Evolutionary conservation across 2,888 invertebrate genomes (phyloP).

Genomic region (Meghimatium bilineatum): DNA sequence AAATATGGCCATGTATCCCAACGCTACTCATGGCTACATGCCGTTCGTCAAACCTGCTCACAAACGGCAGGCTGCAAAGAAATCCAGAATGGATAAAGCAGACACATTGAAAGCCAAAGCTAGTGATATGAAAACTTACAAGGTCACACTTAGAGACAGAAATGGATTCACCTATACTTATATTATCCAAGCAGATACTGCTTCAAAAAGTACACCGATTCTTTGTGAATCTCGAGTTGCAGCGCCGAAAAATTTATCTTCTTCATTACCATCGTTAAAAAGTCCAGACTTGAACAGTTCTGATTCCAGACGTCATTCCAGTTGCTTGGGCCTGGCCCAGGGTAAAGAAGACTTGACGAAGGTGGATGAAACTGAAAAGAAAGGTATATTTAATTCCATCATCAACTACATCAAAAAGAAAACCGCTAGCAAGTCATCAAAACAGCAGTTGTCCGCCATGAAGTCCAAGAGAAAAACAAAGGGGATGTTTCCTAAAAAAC

Average conservation of each 20-base stretch:
- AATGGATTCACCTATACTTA: conserved; percentile 70
- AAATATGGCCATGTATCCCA: conserved; percentile 72
- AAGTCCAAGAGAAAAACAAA: conserved; percentile 70
- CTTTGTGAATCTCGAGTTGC: conserved; percentile 62
- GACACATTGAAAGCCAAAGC: conserved; percentile 44
- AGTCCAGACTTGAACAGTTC: conserved; percentile 25
- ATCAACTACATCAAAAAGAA: conserved; percentile 65
- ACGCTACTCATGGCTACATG: conserved; percentile 72
- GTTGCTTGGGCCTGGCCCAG: conserved; percentile 46
- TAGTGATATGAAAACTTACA: conserved; percentile 65
- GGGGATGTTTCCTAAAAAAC: conserved; percentile 65
- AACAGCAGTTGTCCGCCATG: conserved; percentile 34
- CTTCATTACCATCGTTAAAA: conserved; percentile 53
- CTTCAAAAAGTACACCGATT: conserved; percentile 67
- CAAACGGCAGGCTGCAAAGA: conserved; percentile 59
- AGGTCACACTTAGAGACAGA: conserved; percentile 68
- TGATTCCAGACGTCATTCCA: conserved; percentile 44
- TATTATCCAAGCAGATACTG: conserved; percentile 69
- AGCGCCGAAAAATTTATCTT: conserved; percentile 44
- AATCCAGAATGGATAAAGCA: conserved; percentile 60
- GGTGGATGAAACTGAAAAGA: conserved; percentile 63
- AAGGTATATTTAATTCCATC: conserved; percentile 67
- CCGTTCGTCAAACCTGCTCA: conserved; percentile 69
- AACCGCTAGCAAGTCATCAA: conserved; percentile 48
- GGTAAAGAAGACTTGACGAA: conserved; percentile 53